Evolutionary conservation across 1,140 invertebrate genomes (phyloP), one percentile per base, ranked within the genome.

Genomic region (Muscidifurax raptorellus): DNA sequence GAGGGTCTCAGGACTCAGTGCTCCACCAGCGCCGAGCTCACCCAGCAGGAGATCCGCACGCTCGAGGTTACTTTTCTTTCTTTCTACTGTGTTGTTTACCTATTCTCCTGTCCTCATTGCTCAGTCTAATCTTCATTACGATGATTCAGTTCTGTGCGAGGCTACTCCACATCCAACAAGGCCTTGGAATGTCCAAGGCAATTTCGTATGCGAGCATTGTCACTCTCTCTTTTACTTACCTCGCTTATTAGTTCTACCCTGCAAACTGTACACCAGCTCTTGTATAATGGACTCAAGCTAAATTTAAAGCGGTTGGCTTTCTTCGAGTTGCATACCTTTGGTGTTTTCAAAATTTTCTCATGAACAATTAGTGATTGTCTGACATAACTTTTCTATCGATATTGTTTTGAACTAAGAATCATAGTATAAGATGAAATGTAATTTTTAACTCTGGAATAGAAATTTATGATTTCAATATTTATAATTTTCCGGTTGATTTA

Each of bases 21-120:
- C 94, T 96, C 96, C 28, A 97, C 97, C 78, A 98, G 96, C 91
- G 97, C 96, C 71, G 97, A 98, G 92, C 94, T 99, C 86, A 99
- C 98, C 66, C 97, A 98, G 91, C 97, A 98, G 90, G 98, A 99
- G 95, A 99, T 99, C 89, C 95, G 98, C 87, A 97, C 96, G 77
- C 94, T 98, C 74, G 98, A 99, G 96, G 97, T 98, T 78, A 83
- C 91, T 87, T 84, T n/a, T 30, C 15, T n/a, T 30, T 25, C n/a
- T 67, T n/a, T 13, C 13, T 67, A 5, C 25, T 28, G 25, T 69
- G 27, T 69, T 69, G 2, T 69, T 30, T 13, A 3, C 27, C 25
- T 15, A 27, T 30, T 69, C 66, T 69, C 66, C 0, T 69, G 12
- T 15, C 25, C 66, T 69, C 3, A 30, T 28, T n/a, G 22, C 52